Conservation (phyloP, 2,888 invertebrate species). For the Thera obeliscata region DNA sequence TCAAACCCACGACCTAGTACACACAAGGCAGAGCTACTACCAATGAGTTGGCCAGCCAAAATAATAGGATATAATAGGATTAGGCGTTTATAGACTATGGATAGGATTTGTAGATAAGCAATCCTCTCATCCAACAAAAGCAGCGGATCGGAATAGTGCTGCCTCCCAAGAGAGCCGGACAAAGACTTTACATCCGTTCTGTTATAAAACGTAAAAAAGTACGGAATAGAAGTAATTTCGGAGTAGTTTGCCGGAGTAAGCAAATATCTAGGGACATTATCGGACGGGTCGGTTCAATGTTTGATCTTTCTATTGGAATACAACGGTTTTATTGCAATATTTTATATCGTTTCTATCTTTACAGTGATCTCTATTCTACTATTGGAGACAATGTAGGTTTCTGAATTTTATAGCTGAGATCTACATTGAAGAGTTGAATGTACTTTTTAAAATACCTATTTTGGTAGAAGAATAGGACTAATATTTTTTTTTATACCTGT, state of each 20-base stretch:
- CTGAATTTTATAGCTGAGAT: constrained; percentile 7
- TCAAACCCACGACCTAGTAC: no score
- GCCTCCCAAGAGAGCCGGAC: constrained; percentile 27
- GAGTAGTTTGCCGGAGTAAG: constrained; percentile 33
- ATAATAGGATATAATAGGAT: no score
- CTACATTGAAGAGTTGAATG: constrained; percentile 14
- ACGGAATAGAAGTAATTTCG: constrained; percentile 28
- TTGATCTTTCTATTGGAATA: constrained; percentile 32
- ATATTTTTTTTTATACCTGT: no score
- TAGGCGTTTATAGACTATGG: no score
- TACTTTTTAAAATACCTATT: constrained; percentile 3
- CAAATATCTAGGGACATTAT: constrained; percentile 39
- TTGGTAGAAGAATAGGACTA: no score
- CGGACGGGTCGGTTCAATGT: constrained; percentile 31
- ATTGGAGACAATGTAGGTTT: constrained; percentile 12
- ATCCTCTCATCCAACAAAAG: constrained; percentile 15
- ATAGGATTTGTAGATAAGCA: not conserved
- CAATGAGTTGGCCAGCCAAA: no score
- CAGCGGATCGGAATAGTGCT: constrained; percentile 25
- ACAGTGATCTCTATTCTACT: constrained; percentile 19
- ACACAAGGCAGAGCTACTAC: no score
- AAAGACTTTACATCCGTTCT: constrained; percentile 34
- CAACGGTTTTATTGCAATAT: constrained; percentile 32
- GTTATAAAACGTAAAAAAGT: constrained; percentile 24
- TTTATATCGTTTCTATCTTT: constrained; percentile 29